phyloP scores from a whole-genome alignment of 2,797 vertebrate species.

The Molothrus ater region DNA sequence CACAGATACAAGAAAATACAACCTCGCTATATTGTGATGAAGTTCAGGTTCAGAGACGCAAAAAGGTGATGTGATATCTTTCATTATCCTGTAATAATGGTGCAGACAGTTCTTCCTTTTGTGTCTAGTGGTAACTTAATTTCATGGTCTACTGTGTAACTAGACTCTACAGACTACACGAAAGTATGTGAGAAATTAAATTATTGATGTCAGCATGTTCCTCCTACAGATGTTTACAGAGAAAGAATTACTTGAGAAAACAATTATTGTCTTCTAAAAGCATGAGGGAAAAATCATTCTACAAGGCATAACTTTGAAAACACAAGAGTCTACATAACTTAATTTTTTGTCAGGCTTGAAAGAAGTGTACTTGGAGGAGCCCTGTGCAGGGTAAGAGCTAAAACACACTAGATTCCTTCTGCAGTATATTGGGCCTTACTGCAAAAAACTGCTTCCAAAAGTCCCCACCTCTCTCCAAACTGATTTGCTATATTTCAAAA shows the following conservation, averaged over 20 bases:
- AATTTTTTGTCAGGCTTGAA: not conserved
- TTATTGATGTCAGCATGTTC: not conserved
- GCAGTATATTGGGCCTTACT: not conserved
- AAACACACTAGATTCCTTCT: not conserved
- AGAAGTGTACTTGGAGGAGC: not conserved
- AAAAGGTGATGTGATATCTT: not conserved
- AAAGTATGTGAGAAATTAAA: not conserved
- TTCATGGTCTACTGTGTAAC: conserved; percentile 29
- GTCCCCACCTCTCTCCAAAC: fast-evolving
- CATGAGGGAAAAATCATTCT: not conserved
- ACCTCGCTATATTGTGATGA: not conserved
- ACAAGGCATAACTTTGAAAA: not conserved
- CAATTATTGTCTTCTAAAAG: not conserved
- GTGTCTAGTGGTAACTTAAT: conserved; percentile 3
- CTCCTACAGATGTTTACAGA: not conserved
- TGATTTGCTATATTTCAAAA: not conserved
- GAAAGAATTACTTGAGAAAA: not conserved
- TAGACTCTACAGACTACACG: not conserved
- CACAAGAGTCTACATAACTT: not conserved
- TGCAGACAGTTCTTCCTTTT: not conserved
- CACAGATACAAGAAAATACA: not conserved
- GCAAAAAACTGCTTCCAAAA: not conserved
- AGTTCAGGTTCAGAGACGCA: not conserved
- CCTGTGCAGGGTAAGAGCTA: not conserved
- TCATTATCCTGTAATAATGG: not conserved